A percentile compares a stretch with the other conserved stretches of the same genome.
phyloP scores from a whole-genome alignment of 2,113 vertebrate genomes.

The Spilogale gracilis region DNA sequence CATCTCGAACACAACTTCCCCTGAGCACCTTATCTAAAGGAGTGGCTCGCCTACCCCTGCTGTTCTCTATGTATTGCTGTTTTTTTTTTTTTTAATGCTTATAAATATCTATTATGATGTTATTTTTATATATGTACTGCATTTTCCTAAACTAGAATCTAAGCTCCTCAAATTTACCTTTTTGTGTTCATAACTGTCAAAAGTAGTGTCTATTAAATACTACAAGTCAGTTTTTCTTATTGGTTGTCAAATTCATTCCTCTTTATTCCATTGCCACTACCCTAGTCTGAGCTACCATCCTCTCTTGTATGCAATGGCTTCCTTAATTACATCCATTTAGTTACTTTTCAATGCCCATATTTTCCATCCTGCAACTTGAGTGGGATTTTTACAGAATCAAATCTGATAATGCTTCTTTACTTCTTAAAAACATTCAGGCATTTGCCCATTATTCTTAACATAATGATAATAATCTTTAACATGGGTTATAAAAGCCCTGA shows the following conservation, averaged over 20 bases:
- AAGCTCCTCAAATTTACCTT: neutral
- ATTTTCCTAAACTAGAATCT: neutral
- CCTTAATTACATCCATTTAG: neutral
- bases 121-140: neutral
- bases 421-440: conserved; percentile 26
- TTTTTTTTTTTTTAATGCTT: neutral
- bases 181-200: neutral
- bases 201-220: neutral
- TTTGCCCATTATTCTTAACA: conserved; percentile 22
- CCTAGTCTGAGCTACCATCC: neutral
- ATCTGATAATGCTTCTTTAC: conserved; percentile 40
- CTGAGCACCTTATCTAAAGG: neutral
- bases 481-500: neutral
- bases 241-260: neutral
- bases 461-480: conserved; percentile 33
- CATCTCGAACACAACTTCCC: neutral
- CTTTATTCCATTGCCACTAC: neutral
- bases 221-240: neutral
- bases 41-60: neutral
- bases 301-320: neutral
- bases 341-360: neutral
- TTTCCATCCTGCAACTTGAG: neutral
- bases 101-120: neutral
- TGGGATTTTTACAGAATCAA: conserved; percentile 55
- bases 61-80: neutral